phyloP scores from a whole-genome alignment of 2,113 vertebrate species.

The Manacus vitellinus region DNA sequence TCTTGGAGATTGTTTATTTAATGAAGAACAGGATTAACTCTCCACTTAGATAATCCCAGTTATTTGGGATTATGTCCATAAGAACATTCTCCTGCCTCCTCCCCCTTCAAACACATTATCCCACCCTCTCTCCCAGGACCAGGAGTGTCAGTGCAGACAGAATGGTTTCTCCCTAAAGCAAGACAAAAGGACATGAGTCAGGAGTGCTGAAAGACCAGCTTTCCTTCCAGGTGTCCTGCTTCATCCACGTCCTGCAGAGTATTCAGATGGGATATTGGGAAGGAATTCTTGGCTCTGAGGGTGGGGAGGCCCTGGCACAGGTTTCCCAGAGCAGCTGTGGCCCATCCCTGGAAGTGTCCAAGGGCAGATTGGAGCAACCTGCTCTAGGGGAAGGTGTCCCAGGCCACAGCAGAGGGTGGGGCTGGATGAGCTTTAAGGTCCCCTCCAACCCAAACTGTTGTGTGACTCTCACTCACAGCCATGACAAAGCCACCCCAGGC shows the following conservation, averaged over 20 bases:
- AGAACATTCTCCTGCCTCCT: background rate
- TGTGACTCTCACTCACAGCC: background rate
- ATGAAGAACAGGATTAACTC: background rate
- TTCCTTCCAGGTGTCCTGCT: background rate
- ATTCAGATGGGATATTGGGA: background rate
- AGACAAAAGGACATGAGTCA: background rate
- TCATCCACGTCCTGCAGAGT: background rate
- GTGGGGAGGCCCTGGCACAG: background rate
- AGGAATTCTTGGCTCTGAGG: accelerated
- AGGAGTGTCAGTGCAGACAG: background rate
- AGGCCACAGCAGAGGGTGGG: background rate
- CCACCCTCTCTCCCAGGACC: background rate
- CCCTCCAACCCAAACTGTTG: background rate
- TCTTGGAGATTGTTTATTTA: background rate
- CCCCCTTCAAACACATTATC: background rate
- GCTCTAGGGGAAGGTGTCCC: background rate
- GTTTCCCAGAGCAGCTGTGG: background rate
- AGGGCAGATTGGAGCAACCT: background rate
- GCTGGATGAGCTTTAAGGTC: background rate
- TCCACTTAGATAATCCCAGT: background rate
- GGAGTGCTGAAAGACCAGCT: background rate
- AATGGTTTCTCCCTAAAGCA: background rate
- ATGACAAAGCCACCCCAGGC: background rate
- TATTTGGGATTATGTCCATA: background rate
- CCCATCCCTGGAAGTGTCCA: background rate